Conservation (phyloP, 2,888 invertebrate species). For the Ochlodes sylvanus region DNA sequence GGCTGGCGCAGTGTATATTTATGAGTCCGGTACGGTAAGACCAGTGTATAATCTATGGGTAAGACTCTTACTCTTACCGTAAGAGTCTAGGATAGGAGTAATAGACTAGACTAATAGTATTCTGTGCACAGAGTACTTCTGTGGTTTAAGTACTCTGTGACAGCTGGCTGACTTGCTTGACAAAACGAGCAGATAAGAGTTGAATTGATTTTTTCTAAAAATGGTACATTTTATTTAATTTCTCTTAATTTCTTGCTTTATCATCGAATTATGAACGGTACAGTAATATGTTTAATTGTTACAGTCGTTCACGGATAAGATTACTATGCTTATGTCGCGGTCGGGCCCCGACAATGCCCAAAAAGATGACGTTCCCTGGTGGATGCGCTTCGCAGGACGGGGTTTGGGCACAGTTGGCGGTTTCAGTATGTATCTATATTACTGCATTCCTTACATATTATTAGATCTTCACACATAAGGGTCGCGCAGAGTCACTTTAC, state of each 20-base stretch:
- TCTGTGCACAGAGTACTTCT: too few species aligned
- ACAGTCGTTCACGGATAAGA: conserved; percentile 92
- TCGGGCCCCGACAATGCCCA: conserved; percentile 91
- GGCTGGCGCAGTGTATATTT: too few species aligned
- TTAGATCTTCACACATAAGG: neutral
- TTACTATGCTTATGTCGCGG: conserved; percentile 91
- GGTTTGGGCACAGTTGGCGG: conserved; percentile 93
- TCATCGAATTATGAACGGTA: conserved; percentile 37
- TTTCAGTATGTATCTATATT: conserved; percentile 88
- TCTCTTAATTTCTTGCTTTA: conserved; percentile 41
- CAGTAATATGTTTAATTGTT: conserved; percentile 58
- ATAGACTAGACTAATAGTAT: too few species aligned
- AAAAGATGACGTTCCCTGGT: conserved; percentile 95
- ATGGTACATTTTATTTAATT: conserved; percentile 70
- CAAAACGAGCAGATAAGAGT: conserved; percentile 47
- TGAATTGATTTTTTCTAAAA: conserved; percentile 81
- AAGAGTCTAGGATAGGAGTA: too few species aligned
- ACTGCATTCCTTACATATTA: conserved; percentile 26
- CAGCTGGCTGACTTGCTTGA: conserved; percentile 39
- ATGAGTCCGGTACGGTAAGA: too few species aligned
- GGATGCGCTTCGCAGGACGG: conserved; percentile 94
- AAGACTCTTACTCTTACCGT: too few species aligned
- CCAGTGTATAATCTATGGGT: too few species aligned
- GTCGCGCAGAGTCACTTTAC: neutral
- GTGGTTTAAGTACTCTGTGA: conserved; percentile 43